These are phyloP conservation scores for Trisateles emortualis DNA, from an alignment of 2,888 invertebrate species.

Conservation along the genomic window DNA sequence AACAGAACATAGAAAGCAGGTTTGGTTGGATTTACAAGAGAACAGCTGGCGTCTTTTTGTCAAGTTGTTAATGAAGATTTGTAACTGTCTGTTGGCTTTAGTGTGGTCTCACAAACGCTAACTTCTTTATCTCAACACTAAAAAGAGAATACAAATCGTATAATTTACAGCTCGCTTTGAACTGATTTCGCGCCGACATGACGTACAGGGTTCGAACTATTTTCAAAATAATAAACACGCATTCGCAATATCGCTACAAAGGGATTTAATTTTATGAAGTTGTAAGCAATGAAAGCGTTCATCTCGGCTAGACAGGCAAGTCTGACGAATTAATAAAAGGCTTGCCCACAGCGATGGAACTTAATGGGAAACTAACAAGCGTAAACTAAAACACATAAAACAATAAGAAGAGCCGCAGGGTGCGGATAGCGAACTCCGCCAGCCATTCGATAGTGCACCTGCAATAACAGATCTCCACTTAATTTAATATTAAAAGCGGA, in stretches of 20 bases:
- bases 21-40: constrained; percentile 67
- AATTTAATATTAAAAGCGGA: constrained; percentile 72
- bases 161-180: constrained; percentile 75
- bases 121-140: constrained; percentile 65
- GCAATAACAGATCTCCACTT: constrained; percentile 61
- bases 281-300: constrained; percentile 54
- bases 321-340: constrained; percentile 69
- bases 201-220: constrained; percentile 52
- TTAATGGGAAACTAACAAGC: constrained; percentile 76
- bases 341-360: constrained; percentile 59
- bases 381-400: constrained; percentile 75
- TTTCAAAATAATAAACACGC: constrained; percentile 60
- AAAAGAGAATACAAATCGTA: constrained; percentile 61
- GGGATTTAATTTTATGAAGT: constrained; percentile 64
- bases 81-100: constrained; percentile 70
- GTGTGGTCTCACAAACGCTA: constrained; percentile 68
- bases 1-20: constrained; percentile 43
- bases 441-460: constrained; percentile 63
- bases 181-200: constrained; percentile 62
- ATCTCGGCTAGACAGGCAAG: constrained; percentile 56
- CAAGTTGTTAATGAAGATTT: constrained; percentile 81
- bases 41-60: constrained; percentile 76
- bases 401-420: constrained; percentile 58
- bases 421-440: constrained; percentile 42
- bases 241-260: constrained; percentile 52